Evolutionary conservation across 2,888 invertebrate genomes (phyloP), one percentile per base, ranked within the genome.

Genomic region (Ametastegia equiseti): DNA sequence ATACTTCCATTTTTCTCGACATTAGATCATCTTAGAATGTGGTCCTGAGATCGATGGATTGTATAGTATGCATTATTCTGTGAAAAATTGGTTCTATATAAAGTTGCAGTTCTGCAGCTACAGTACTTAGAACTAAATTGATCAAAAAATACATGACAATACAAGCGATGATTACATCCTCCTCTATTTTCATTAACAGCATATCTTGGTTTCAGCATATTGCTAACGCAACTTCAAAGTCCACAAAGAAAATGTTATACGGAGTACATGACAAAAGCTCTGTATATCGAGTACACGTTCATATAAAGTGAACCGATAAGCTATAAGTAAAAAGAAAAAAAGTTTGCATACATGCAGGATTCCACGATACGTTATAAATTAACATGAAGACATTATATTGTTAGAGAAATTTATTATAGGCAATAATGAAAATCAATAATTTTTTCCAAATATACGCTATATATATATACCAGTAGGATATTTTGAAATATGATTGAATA

Each of bases 211-310:
- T 75, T 54, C 75, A 75, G 75, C 54, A 54, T 54, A 50, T 36
- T 54, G 54, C 36, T 23, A 19, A 75, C n/a, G 36, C 2, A 19
- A 54, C 23, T 54, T 75, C 54, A 45, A 54, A 54, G 75, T 75
- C 50, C 54, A 23, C 19, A 50, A 50, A 75, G 11, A 54, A 54
- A 23, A 54, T 75, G 6, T 36, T 19, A 54, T 36, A 54, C 54
- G 27, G 23, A 54, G n/a, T 36, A 75, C 75, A 54, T 19, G 54
- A 45, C 9, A 33, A 3, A 36, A 73, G 30, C 19, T 73, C 73
- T 73, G 73, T 73, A 75, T 75, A 75, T 75, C 19, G 54, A 75
- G 75, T 71, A 47, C 71, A 71, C 47, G 27, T 71, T 71, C 71
- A 71, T 47, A 54, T 54, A 75, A 36, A 54, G 13, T 60, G 15